These are phyloP conservation scores for Cygnus atratus DNA, from an alignment of 2,113 vertebrate species.

Conservation along the genomic window DNA sequence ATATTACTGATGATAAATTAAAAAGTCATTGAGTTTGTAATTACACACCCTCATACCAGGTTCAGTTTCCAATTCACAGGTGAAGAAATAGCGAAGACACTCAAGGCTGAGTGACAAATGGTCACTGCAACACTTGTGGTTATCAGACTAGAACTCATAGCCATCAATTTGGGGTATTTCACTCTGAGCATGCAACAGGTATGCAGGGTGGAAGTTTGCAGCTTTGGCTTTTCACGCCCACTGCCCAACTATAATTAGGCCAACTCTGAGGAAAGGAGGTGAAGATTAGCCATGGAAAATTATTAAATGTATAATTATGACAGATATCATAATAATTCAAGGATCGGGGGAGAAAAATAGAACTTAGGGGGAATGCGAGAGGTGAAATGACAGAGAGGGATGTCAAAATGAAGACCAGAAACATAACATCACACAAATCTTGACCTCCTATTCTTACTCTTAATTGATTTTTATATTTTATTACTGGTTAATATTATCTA, in stretches of 20 bases:
- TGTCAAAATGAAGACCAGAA: neutral
- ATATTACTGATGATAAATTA: neutral
- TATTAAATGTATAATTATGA: neutral
- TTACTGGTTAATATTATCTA: neutral
- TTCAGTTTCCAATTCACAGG: neutral
- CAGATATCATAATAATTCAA: neutral
- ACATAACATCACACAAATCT: fast-evolving
- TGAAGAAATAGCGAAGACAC: neutral
- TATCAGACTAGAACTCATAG: neutral
- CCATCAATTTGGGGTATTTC: neutral
- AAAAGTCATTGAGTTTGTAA: neutral
- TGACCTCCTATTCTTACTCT: neutral
- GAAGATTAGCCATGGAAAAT: neutral
- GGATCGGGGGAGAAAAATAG: neutral
- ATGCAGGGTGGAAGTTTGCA: neutral
- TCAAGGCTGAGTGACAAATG: neutral
- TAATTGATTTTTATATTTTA: neutral
- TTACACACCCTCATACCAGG: neutral
- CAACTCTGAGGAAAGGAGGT: neutral
- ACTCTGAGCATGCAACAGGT: neutral
- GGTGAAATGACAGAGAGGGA: neutral
- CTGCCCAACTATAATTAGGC: neutral
- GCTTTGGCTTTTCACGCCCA: neutral
- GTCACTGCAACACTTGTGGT: neutral
- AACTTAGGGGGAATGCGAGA: neutral